Percentiles rank a stretch among this genome's conserved stretches.
phyloP scores from a whole-genome alignment of 64 coral and sea anemone species.

The Montipora cactus region DNA sequence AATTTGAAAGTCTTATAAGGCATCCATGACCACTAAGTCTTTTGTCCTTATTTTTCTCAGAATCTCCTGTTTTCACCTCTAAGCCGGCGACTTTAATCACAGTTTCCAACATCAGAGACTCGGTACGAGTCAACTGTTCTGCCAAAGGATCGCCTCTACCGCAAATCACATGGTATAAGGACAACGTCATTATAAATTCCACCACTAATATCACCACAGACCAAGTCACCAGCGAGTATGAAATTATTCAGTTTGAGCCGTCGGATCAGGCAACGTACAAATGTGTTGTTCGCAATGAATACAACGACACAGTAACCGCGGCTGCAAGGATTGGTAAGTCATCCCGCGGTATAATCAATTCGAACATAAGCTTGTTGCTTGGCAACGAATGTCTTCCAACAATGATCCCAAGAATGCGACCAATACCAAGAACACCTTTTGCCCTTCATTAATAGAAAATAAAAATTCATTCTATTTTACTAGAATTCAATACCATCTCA shows the following conservation, averaged over 20 bases:
- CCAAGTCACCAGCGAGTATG: constrained; percentile 16
- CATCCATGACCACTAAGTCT: not conserved
- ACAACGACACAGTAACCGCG: not conserved
- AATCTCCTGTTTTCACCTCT: not conserved
- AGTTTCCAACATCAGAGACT: not conserved
- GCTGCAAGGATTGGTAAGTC: not conserved
- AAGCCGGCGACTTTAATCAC: not conserved
- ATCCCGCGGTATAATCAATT: too few species aligned
- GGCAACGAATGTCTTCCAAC: too few species aligned
- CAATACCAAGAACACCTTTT: too few species aligned
- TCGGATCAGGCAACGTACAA: constrained; percentile 3
- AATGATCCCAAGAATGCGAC: too few species aligned
- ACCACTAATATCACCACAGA: not conserved
- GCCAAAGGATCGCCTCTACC: constrained; percentile 31
- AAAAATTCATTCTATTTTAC: too few species aligned
- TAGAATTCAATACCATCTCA: too few species aligned
- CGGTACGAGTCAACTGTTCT: constrained; percentile 19
- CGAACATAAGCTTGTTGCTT: too few species aligned
- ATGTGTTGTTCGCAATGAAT: constrained; percentile 23
- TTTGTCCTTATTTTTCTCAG: not conserved
- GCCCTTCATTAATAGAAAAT: too few species aligned
- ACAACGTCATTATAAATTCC: not conserved
- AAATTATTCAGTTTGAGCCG: not conserved
- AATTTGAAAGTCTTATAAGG: too few species aligned
- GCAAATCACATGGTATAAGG: constrained; percentile 39